These are phyloP conservation scores for Cettia cetti DNA, from an alignment of 2,113 vertebrate genomes.

Conservation along the genomic window DNA sequence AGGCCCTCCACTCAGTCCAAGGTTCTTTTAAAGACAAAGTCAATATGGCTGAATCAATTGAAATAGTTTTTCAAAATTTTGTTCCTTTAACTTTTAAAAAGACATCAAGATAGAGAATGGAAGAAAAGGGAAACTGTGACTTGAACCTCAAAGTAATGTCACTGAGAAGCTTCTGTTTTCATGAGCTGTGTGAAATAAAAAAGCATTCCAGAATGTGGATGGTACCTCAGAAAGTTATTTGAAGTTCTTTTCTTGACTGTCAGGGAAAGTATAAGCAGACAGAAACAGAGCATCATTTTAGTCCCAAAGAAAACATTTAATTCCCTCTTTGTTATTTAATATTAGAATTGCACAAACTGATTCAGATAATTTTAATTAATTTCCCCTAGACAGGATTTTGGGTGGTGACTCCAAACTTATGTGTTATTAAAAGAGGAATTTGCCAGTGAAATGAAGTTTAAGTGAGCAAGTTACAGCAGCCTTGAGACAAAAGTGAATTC, in stretches of 20 bases:
- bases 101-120: background rate
- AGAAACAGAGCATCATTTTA: background rate
- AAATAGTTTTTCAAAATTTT: background rate
- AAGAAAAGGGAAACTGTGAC: background rate
- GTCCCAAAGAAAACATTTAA: background rate
- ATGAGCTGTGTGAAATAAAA: background rate
- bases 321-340: background rate
- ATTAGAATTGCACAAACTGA: background rate
- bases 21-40: background rate
- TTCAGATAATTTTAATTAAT: conserved; percentile 33
- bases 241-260: background rate
- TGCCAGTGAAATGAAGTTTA: conserved; percentile 5
- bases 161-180: background rate
- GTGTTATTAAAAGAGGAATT: conserved; percentile 17
- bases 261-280: background rate
- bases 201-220: background rate
- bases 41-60: background rate
- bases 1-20: background rate
- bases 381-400: background rate
- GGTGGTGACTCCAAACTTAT: background rate
- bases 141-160: background rate
- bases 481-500: background rate
- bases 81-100: background rate
- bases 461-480: background rate
- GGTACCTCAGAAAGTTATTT: background rate